Evolutionary conservation across 2,888 invertebrate genomes (phyloP), one percentile per base, ranked within the genome.

Genomic region (Tortricodes alternella): DNA sequence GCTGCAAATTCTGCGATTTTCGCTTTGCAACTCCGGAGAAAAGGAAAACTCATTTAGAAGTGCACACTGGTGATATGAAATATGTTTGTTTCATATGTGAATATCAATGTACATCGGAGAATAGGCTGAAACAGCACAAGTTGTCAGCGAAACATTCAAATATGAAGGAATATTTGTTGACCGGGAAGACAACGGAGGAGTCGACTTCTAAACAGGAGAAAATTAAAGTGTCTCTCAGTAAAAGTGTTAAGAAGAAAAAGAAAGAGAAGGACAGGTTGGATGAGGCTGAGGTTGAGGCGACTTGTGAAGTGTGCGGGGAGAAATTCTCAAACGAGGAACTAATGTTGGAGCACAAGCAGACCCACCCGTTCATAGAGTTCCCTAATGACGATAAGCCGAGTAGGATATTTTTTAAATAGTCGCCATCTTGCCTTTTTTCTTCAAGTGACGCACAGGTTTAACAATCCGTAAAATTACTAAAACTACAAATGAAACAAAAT

Each of bases 391-490:
- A 89, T 66, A 87, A 77, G 16, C 89, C 89, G 0, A 87, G 83
- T 71, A 84, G 89, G 60, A 91, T 91, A 86, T 91, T 91, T 63
- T 91, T 90, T 73, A 91, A 91, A 67, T 88, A 73, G 71, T 46
- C 38, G 34, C 34, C 5, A 43, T 70, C 74, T 78, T 77, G 75
- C 77, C 75, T 51, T 16, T 5, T 34, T 4, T 15, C 41, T 19
- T 39, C 3, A 23, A 9, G 4, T 32, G 5, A 13, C 23, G 24
- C 23, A 11, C 41, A 41, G 24, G 15, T 24, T 24, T 41, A 15
- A 41, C 4, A 41, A 24, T 41, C 41, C 24, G 7, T 13, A n/a
- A 5, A n/a, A n/a, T 3, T 29, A n/a, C 11, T 11, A 3, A 1
- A 29, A 4, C 4, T 3, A 29, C 4, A 11, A 29, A 11, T n/a